These are phyloP conservation scores for Osmoderma eremita DNA, from an alignment of 2,888 invertebrate genomes.

Conservation along the genomic window DNA sequence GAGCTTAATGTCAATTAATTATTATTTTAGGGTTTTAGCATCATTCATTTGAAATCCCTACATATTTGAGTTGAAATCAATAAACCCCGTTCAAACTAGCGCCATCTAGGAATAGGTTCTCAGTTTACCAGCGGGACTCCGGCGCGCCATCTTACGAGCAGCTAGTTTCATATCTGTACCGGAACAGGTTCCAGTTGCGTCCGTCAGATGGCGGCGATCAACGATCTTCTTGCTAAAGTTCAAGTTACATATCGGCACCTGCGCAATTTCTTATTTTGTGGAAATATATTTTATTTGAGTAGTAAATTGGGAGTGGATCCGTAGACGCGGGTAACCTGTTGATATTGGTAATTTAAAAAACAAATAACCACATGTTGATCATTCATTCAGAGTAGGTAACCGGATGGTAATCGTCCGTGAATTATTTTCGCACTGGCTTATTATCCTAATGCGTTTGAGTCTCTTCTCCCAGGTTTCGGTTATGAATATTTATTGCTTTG, in stretches of 20 bases:
- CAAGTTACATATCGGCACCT: constrained; percentile 42
- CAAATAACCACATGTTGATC: constrained; percentile 57
- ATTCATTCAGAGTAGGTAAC: constrained; percentile 29
- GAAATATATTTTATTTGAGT: constrained; percentile 53
- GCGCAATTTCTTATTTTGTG: constrained; percentile 48
- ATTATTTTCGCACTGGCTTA: constrained; percentile 38
- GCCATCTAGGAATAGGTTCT: constrained; percentile 13
- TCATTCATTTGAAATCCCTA: neutral
- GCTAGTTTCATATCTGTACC: constrained; percentile 2
- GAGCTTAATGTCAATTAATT: too few species aligned
- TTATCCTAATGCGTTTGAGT: constrained; percentile 39
- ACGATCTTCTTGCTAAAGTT: constrained; percentile 12
- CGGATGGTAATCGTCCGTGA: constrained; percentile 38
- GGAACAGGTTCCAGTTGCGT: constrained; percentile 11
- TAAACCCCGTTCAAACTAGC: neutral
- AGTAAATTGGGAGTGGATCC: constrained; percentile 48
- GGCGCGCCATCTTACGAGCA: constrained; percentile 28
- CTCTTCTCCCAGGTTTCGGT: constrained; percentile 38
- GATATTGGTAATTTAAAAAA: constrained; percentile 55
- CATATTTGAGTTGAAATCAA: constrained; percentile 26
- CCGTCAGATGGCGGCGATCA: constrained; percentile 42
- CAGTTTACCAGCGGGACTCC: constrained; percentile 14
- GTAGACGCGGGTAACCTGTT: constrained; percentile 51
- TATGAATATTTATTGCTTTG: constrained; percentile 41
- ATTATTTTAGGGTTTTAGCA: neutral